Percentiles rank a stretch among this genome's conserved stretches.
These are phyloP conservation scores for Rhodophaea formosa DNA, from an alignment of 2,888 invertebrate species.

Conservation along the genomic window DNA sequence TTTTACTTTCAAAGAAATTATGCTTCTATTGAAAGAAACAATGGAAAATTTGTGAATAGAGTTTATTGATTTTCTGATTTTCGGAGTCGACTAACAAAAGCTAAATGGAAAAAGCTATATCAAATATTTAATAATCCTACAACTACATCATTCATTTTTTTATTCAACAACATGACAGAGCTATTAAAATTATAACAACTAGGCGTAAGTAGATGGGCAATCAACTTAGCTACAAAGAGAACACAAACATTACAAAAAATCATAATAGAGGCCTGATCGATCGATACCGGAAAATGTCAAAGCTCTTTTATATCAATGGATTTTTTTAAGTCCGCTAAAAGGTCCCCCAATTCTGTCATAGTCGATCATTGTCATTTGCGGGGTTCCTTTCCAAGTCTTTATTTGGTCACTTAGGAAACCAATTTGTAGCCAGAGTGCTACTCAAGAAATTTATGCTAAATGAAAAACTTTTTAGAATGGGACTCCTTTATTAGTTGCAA, in stretches of 20 bases:
- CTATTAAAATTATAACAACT: not conserved
- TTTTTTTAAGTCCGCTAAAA: conserved; percentile 22
- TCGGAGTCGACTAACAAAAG: too few species aligned
- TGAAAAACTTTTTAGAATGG: too few species aligned
- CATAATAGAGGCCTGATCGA: conserved; percentile 39
- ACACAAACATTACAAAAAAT: conserved; percentile 24
- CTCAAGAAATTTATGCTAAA: too few species aligned
- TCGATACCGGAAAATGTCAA: conserved; percentile 39
- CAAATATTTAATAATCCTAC: too few species aligned
- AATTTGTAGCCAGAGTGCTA: too few species aligned
- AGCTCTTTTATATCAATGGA: conserved; percentile 20
- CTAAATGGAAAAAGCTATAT: too few species aligned
- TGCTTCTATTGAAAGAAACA: too few species aligned
- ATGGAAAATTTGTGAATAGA: too few species aligned
- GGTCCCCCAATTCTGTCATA: conserved; percentile 18
- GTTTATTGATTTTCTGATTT: too few species aligned
- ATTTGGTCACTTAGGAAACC: not conserved
- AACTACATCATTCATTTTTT: too few species aligned
- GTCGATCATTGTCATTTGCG: conserved; percentile 11
- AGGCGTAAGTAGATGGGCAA: not conserved
- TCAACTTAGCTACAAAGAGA: not conserved
- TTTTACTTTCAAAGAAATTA: too few species aligned
- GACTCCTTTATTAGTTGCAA: too few species aligned
- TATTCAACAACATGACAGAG: not conserved
- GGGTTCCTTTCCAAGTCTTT: not conserved